Evolutionary conservation across 2,888 invertebrate species (phyloP), one percentile per base, ranked within the genome.

Genomic region (Ferrisia virgata): DNA sequence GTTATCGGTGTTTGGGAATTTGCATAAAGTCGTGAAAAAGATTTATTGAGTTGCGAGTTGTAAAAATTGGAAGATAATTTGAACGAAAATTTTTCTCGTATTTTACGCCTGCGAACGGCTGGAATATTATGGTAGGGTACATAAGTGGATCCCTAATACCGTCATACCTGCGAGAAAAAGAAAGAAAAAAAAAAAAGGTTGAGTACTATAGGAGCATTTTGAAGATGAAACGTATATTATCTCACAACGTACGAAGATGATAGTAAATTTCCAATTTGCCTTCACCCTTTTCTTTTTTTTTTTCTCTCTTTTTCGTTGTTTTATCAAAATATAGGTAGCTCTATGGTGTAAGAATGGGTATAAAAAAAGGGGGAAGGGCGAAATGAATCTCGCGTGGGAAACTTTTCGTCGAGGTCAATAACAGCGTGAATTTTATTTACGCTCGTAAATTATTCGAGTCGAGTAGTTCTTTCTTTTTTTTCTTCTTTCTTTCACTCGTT

Each of bases 361-460:
- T n/a, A n/a, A n/a, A n/a, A n/a, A n/a, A n/a, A n/a, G n/a, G 53
- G 47, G 18, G 36, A 36, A 36, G 53, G 22, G 22, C n/a, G 22
- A 22, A 9, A 11, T 0, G 53, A n/a, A 8, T 22, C 18, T 22
- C 0, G 22, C 28, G 64, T 28, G 25, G 64, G 64, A 64, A 64
- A 64, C 13, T 28, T 64, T 2, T 64, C 58, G n/a, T 9, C 64
- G 64, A 64, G 64, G 64, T 64, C 64, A 64, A 64, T 31, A 64
- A 64, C 64, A 64, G 64, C 36, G 72, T 28, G 36, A 36, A 76
- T 76, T 76, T 76, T 76, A 76, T 76, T 36, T 22, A 36, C 33
- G 72, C 33, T 36, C 72, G 72, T 76, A 76, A 76, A 36, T 76
- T 76, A 76, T 76, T 76, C 72, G 64, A 64, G 28, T 64, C 72